A percentile compares a stretch with the other conserved stretches of the same genome.
Conservation (phyloP, 2,888 invertebrate species). For the Maniola hyperantus region DNA sequence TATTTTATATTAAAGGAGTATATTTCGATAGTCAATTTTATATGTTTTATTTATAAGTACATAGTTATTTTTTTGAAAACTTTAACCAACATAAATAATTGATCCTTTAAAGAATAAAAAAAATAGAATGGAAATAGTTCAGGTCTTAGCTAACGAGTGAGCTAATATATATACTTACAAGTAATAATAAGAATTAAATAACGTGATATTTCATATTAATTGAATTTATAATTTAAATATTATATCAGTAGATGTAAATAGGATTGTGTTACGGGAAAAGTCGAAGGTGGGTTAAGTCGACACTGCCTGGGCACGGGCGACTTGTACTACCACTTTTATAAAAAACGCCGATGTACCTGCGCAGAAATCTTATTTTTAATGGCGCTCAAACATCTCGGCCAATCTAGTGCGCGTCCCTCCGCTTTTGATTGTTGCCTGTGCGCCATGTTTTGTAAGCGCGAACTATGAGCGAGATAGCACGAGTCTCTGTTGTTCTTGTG, state of each 20-base stretch:
- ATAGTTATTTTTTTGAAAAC: neutral
- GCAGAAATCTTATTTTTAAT: too few species aligned
- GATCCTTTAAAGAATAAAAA: conserved; percentile 8
- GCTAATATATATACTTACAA: conserved; percentile 6
- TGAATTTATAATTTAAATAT: conserved; percentile 46
- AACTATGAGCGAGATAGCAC: too few species aligned
- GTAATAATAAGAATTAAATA: conserved; percentile 45
- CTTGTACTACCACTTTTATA: neutral
- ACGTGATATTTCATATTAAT: conserved; percentile 44
- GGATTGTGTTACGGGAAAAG: conserved; percentile 8
- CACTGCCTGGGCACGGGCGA: neutral
- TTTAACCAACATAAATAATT: conserved; percentile 14
- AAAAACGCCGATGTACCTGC: neutral
- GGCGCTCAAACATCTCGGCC: too few species aligned
- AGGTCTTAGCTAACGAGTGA: conserved; percentile 19
- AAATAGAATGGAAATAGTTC: conserved; percentile 16
- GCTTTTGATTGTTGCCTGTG: too few species aligned
- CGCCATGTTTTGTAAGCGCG: too few species aligned
- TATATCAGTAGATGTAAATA: conserved; percentile 39
- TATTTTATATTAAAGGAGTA: conserved; percentile 19
- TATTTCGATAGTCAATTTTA: conserved; percentile 14
- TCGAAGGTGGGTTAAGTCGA: neutral
- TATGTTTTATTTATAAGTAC: conserved; percentile 4
- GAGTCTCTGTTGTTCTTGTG: too few species aligned
- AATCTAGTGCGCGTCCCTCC: too few species aligned